Base-by-base conservation (phyloP, 2,797 vertebrate genomes). In the Coregonus sp. region DNA sequence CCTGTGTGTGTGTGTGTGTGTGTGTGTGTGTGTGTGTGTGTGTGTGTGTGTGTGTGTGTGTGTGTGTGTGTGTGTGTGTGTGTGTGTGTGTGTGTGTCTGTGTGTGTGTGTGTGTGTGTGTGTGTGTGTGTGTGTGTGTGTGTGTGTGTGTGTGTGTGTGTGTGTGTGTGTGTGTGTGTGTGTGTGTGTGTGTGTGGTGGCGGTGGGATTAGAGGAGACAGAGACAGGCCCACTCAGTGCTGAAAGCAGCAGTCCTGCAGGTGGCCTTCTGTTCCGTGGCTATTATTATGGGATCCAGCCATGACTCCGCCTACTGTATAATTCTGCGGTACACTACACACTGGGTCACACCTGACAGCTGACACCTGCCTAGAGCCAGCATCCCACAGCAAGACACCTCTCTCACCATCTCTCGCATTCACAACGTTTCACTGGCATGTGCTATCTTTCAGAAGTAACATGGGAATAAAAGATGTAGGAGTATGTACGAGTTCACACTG, bases 261-360 rank as follows among this genome's bases (percentile, higher is more conserved):
- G 91, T 94, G 93, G 88, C 86, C 85, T 69, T 87, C 79, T 80
- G 83, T 80, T 61, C 59, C 20, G 3, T 20, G 83, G 86, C 78
- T 91, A 86, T 95, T 89, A 94, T 95, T 94, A 95, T 77, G 81
- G 92, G 87, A 91, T 79, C 86, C 85, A 88, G 78, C 61, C 75
- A 71, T 80, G 89, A 84, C 85, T 82, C 82, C 80, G 88, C 80
- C 88, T 78, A 84, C 77, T 80, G 79, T 82, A 76, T 90, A 92
- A 91, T 93, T 91, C 92, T 84, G 18, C 79, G 37, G 83, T 76
- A 76, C n/a, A 25, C 6, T 61, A 61, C n/a, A 61, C 5, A 9
- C 2, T 61, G 59, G 56, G 20, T 83, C 83, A 89, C 92, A 94
- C 92, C 93, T 93, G 89, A 91, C 94, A 95, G 92, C 93, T 95